Evolutionary conservation across 2,113 vertebrate genomes (phyloP).

Genomic region (Menura novaehollandiae): DNA sequence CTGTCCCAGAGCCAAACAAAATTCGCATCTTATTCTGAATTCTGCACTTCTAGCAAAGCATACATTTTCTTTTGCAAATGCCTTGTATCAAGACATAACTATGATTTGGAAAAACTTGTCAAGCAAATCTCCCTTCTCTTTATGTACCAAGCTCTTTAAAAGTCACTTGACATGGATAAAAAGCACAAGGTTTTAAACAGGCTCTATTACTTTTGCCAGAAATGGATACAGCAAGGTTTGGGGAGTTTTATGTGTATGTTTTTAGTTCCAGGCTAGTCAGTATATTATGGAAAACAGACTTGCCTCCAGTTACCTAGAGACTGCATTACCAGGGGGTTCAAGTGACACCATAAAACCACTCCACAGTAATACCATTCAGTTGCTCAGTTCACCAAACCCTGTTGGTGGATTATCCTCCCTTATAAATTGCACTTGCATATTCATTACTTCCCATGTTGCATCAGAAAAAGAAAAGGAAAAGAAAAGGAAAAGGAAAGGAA

Average conservation of each 20-base stretch:
- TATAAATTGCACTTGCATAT: neutral
- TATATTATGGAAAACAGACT: conserved; percentile 38
- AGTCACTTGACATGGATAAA: neutral
- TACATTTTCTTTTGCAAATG: neutral
- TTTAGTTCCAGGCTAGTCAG: conserved; percentile 10
- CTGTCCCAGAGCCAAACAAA: conserved; percentile 5
- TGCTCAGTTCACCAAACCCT: neutral
- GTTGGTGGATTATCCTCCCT: neutral
- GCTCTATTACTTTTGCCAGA: neutral
- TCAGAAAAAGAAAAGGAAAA: neutral
- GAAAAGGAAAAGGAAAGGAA: too few species aligned
- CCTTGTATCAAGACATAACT: neutral
- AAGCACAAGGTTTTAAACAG: neutral
- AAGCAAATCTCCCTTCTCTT: neutral
- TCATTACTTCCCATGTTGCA: neutral
- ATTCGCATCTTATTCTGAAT: neutral
- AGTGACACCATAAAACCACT: conserved; percentile 8
- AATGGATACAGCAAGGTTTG: neutral
- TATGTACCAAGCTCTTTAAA: neutral
- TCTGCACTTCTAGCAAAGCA: neutral
- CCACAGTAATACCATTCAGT: neutral
- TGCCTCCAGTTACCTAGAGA: conserved; percentile 12
- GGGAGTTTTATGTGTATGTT: neutral
- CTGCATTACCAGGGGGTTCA: neutral
- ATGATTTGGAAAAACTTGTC: neutral